Evolutionary conservation across 2,797 vertebrate genomes (phyloP).

Genomic region (Hippoglossus hippoglossus): DNA sequence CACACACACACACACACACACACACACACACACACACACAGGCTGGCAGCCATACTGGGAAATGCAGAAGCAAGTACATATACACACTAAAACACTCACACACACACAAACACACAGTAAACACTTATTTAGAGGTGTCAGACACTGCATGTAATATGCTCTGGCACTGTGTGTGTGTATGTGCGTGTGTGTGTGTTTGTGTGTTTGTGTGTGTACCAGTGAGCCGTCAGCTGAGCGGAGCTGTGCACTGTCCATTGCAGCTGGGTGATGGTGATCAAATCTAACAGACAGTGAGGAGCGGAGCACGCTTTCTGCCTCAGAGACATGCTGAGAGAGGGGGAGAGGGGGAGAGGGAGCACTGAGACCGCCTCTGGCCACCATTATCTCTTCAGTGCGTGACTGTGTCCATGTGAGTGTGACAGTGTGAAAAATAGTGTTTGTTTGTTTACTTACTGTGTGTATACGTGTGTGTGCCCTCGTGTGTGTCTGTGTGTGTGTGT

Average conservation of each 20-base stretch:
- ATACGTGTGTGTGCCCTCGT: conserved; percentile 22
- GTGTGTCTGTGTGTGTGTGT: conserved; percentile 38
- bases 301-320: conserved; percentile 73
- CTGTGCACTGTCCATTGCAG: conserved; percentile 75
- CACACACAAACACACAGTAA: conserved; percentile 61
- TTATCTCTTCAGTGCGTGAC: conserved; percentile 80
- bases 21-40: conserved; percentile 17
- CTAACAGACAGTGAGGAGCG: conserved; percentile 80
- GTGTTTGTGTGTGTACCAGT: conserved; percentile 51
- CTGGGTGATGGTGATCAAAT: conserved; percentile 82
- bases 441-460: conserved; percentile 71
- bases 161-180: conserved; percentile 70
- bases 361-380: conserved; percentile 80
- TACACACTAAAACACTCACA: conserved; percentile 33
- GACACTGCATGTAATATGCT: conserved; percentile 77
- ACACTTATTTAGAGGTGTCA: conserved; percentile 83
- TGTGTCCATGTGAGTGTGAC: conserved; percentile 79
- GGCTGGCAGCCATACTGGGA: conserved; percentile 29
- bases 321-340: conserved; percentile 52
- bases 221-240: conserved; percentile 74
- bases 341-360: conserved; percentile 39
- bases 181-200: conserved; percentile 33
- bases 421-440: conserved; percentile 79
- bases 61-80: conserved; percentile 46
- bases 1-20: conserved; percentile 16